These are phyloP conservation scores for Pseudochromis fuscus DNA, from an alignment of 2,797 vertebrate genomes.

Conservation along the genomic window DNA sequence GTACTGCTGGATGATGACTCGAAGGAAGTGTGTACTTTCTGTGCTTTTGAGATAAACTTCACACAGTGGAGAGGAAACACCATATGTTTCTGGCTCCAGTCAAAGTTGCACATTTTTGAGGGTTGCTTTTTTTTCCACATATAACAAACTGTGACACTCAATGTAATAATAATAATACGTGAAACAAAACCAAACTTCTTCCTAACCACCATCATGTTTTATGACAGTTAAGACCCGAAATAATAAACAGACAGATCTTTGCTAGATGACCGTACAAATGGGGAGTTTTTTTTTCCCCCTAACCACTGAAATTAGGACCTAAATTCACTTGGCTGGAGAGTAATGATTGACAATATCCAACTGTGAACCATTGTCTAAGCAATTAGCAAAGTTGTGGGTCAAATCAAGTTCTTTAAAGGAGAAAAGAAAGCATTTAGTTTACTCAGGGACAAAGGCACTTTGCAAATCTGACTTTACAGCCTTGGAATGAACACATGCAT, in stretches of 20 bases:
- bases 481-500: constrained; percentile 69
- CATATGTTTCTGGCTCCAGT: neutral
- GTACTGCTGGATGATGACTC: too few relatives aligned
- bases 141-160: neutral
- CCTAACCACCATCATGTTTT: neutral
- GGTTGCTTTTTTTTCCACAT: neutral
- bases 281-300: neutral
- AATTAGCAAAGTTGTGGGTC: constrained; percentile 40
- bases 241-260: neutral
- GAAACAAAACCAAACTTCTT: neutral
- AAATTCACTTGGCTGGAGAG: constrained; percentile 10
- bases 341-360: constrained; percentile 18
- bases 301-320: neutral
- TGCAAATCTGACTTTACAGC: constrained; percentile 71
- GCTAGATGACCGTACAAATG: constrained; percentile 3
- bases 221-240: neutral
- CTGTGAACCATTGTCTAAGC: constrained; percentile 5
- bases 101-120: neutral
- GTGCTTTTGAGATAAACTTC: too few relatives aligned
- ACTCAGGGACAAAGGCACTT: constrained; percentile 48
- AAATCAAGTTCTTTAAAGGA: constrained; percentile 36
- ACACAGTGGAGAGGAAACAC: too few relatives aligned
- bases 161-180: neutral
- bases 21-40: too few relatives aligned
- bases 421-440: constrained; percentile 36